phyloP scores from a whole-genome alignment of 2,888 invertebrate species.

The Lithosia quadra region DNA sequence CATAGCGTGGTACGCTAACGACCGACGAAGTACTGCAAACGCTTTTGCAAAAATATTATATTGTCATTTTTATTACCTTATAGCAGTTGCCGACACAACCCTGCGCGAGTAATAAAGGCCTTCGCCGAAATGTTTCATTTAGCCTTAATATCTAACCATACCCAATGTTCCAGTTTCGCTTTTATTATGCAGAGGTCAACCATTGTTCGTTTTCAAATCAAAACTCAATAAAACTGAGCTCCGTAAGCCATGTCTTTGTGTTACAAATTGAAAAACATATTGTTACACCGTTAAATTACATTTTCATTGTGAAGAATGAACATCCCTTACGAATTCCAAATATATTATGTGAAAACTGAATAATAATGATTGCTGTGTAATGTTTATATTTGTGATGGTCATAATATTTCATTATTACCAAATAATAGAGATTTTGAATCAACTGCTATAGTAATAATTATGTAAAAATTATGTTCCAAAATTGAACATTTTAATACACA shows the following conservation, averaged over 20 bases:
- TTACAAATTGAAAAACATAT: constrained; percentile 56
- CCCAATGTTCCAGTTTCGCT: constrained; percentile 49
- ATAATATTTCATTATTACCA: neutral
- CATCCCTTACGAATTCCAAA: constrained; percentile 23
- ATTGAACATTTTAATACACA: no score
- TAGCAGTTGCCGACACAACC: constrained; percentile 46
- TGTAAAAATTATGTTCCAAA: no score
- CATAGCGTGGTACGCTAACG: constrained; percentile 17
- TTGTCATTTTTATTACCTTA: constrained; percentile 50
- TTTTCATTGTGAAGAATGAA: constrained; percentile 28
- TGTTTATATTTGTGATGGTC: no score
- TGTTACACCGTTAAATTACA: constrained; percentile 44
- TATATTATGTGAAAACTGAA: neutral
- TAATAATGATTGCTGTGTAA: no score
- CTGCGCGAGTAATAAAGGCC: constrained; percentile 47
- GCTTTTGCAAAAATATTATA: constrained; percentile 48
- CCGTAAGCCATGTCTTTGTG: constrained; percentile 50
- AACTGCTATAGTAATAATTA: no score
- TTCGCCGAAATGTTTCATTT: constrained; percentile 56
- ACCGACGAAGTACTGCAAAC: constrained; percentile 28
- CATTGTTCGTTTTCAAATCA: constrained; percentile 60
- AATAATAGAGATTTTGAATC: neutral
- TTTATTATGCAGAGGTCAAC: constrained; percentile 54
- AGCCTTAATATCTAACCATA: constrained; percentile 51
- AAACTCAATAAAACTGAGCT: constrained; percentile 53